phyloP scores from a whole-genome alignment of 2,888 invertebrate genomes.

The Rhodophaea formosa region DNA sequence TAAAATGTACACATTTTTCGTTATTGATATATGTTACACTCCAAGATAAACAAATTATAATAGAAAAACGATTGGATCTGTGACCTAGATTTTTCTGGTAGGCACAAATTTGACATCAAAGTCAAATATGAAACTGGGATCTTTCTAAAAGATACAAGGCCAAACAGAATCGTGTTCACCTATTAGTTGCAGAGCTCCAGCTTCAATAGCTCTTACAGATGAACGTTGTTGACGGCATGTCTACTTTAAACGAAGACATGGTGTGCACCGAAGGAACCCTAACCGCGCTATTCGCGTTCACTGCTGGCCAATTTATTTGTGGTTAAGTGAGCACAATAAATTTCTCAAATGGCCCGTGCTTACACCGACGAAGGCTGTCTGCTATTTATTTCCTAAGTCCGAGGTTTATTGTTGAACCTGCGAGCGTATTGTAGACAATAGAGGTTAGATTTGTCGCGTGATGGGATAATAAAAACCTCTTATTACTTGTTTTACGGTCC shows the following conservation, averaged over 20 bases:
- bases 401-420: constrained; percentile 62
- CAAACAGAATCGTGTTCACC: no score
- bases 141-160: no score
- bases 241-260: constrained; percentile 36
- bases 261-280: constrained; percentile 43
- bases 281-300: constrained; percentile 61
- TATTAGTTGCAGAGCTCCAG: no score
- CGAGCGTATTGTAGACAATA: constrained; percentile 59
- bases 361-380: constrained; percentile 68
- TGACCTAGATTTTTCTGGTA: no score
- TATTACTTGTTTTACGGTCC: constrained; percentile 32
- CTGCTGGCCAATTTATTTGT: constrained; percentile 75
- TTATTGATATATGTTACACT: no score
- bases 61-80: no score
- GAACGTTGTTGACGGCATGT: no score
- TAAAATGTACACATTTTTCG: no score
- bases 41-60: no score
- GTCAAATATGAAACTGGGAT: no score
- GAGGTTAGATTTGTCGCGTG: constrained; percentile 61
- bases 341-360: constrained; percentile 78
- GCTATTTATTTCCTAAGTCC: constrained; percentile 74
- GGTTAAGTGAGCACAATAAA: constrained; percentile 79
- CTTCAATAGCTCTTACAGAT: no score
- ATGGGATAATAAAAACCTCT: constrained; percentile 58
- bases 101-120: no score